Percentiles rank a stretch among this genome's conserved stretches.
Conservation (phyloP, 2,113 vertebrate genomes). For the Fulica atra region DNA sequence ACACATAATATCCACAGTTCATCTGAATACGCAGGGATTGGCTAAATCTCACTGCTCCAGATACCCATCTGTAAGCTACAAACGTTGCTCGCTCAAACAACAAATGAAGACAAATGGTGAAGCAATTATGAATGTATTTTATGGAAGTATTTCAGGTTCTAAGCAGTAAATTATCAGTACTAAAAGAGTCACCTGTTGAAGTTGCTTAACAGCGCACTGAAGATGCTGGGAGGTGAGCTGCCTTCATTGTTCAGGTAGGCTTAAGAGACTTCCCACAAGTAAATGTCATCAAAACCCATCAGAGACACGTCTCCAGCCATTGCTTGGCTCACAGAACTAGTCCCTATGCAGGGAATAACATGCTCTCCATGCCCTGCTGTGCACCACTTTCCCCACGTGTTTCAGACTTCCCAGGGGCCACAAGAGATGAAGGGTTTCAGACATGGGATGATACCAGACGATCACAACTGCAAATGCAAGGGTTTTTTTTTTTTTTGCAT, state of each 20-base stretch:
- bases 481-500: no score
- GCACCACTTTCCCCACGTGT: not conserved
- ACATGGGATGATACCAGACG: not conserved
- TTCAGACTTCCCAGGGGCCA: not conserved
- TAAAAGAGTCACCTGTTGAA: not conserved
- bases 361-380: not conserved
- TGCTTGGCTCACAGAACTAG: not conserved
- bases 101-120: not conserved
- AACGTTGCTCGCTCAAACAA: not conserved
- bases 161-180: not conserved
- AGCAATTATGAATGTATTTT: not conserved
- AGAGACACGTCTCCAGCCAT: not conserved
- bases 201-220: not conserved
- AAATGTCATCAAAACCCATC: not conserved
- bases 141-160: not conserved
- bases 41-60: no score
- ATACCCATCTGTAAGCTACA: not conserved
- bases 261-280: not conserved
- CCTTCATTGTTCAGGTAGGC: not conserved
- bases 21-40: not conserved
- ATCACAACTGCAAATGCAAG: not conserved
- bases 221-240: not conserved
- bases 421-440: not conserved
- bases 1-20: not conserved
- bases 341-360: fast-evolving